Base-by-base conservation (phyloP, 35 echinoderm and acorn worm species). In the Ophiothrix spiculata region DNA sequence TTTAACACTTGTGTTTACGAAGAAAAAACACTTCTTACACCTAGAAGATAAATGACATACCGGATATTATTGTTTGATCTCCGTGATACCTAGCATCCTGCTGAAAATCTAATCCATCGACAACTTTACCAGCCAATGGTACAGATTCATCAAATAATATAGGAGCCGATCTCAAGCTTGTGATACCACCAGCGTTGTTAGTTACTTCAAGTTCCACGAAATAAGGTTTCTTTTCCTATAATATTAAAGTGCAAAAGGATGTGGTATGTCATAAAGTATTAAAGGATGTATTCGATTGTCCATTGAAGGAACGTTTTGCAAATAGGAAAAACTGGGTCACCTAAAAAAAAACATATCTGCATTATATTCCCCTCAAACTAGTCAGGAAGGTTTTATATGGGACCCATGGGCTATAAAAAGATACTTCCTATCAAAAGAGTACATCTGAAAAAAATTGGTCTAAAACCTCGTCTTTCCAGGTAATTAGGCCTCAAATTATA, bases 41-140 rank as follows among this genome's bases (percentile, higher is more conserved):
- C 42, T 19, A 49, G 6, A 49, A 10, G 42, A 10, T 19, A 49
- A 49, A 49, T 10, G 21, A 77, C 12, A 54, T 35, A 87, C 85
- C 85, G 11, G 85, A 34, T 36, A 87, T 77, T 49, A 79, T 75
- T 33, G 19, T 78, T 49, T 32, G 32, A 56, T 45, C 39, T 10
- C 31, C 40, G 0, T 0, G 28, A 34, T 38, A 33, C 23, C 31
- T 25, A 19, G 39, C 13, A 19, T 89, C 87, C 32, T 75, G 37
- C 80, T 31, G 21, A 60, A 89, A 89, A n/a, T 89, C 80, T 0
- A 40, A 4, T 1, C 87, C 87, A 77, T 89, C 87, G 31, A 74
- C 64, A 28, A 89, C 87, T 21, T 83, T 25, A 16, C 87, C 87
- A 0, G 79, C 60, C 14, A 23, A 40, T 0, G 87, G 87, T 32